Evolutionary conservation across 2,888 invertebrate species (phyloP).

Genomic region (Mongoloraphidia duomilia): DNA sequence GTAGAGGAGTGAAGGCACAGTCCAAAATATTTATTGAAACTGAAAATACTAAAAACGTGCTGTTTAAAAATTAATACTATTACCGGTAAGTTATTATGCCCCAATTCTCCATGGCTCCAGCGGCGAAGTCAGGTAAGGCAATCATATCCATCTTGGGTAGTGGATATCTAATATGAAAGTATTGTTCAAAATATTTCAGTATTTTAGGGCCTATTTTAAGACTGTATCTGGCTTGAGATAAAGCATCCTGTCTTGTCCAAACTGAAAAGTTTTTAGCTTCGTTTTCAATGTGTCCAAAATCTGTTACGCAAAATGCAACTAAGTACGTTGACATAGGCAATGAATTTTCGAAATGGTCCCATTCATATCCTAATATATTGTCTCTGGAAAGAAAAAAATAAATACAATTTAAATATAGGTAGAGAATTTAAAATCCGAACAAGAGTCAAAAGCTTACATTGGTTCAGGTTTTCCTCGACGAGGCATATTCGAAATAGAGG

Average conservation of each 20-base stretch:
- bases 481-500: slow-evolving; percentile 70
- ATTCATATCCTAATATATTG: slow-evolving; percentile 45
- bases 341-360: slow-evolving; percentile 64
- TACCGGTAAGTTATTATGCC: slow-evolving; percentile 60
- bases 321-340: slow-evolving; percentile 83
- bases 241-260: slow-evolving; percentile 55
- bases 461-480: slow-evolving; percentile 13
- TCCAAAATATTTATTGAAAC: not conserved
- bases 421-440: not conserved
- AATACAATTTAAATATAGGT: not conserved
- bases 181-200: slow-evolving; percentile 52
- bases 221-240: slow-evolving; percentile 60
- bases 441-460: slow-evolving; percentile 14
- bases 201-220: slow-evolving; percentile 61
- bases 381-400: slow-evolving; percentile 29
- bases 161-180: slow-evolving; percentile 63
- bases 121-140: slow-evolving; percentile 80
- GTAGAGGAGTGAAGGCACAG: not conserved
- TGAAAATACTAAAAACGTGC: not conserved
- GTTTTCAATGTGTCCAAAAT: slow-evolving; percentile 44
- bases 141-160: slow-evolving; percentile 81
- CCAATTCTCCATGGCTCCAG: slow-evolving; percentile 87
- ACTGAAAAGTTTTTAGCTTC: slow-evolving; percentile 44
- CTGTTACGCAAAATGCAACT: slow-evolving; percentile 70
- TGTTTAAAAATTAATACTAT: not conserved